These are phyloP conservation scores for Channa maculata DNA, from an alignment of 2,113 vertebrate species.

Conservation along the genomic window DNA sequence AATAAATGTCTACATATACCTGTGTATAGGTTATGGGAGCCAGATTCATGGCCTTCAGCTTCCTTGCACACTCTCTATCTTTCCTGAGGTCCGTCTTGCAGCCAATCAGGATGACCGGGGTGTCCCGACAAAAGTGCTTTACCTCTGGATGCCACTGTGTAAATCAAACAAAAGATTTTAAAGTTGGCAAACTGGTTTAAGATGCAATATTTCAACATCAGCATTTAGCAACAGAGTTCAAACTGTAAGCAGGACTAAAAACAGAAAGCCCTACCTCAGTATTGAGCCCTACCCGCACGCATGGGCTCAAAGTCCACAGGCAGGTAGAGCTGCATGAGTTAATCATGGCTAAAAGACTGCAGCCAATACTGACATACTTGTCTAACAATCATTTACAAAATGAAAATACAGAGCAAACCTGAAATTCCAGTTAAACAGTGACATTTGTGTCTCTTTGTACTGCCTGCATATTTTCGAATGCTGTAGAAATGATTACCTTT, in stretches of 20 bases:
- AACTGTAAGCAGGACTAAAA: neutral
- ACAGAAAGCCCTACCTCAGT: neutral
- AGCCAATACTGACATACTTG: conserved; percentile 18
- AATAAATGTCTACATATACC: conserved; percentile 75
- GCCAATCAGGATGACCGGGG: conserved; percentile 92
- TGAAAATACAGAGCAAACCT: conserved; percentile 3
- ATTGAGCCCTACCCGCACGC: neutral
- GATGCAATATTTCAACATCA: neutral
- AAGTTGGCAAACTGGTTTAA: neutral
- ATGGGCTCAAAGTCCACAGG: conserved; percentile 42
- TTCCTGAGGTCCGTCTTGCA: conserved; percentile 97
- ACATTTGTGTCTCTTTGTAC: neutral
- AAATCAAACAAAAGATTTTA: neutral
- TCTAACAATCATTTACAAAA: conserved; percentile 52
- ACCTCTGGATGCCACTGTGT: conserved; percentile 94
- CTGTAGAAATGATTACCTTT: conserved; percentile 85
- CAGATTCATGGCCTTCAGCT: conserved; percentile 85
- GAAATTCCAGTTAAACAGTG: conserved; percentile 12
- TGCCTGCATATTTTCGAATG: neutral
- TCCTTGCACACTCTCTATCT: conserved; percentile 91
- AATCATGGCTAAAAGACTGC: conserved; percentile 54
- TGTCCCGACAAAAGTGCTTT: conserved; percentile 91
- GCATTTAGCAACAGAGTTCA: too few relatives aligned
- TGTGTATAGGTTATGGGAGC: conserved; percentile 91
- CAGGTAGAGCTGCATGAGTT: conserved; percentile 22